phyloP scores from a whole-genome alignment of 2,888 invertebrate species.

The Antheraea yamamai region DNA sequence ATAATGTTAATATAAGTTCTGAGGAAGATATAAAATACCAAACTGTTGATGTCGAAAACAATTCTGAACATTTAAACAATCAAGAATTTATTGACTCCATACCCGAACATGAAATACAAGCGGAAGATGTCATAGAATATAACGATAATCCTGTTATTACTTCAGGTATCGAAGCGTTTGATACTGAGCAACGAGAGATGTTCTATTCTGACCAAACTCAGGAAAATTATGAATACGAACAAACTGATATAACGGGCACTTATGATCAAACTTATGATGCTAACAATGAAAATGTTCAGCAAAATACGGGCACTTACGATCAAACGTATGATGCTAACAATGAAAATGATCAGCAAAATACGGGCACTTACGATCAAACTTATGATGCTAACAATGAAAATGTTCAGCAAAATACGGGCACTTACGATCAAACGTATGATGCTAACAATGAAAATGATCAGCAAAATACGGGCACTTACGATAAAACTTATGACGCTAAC shows the following conservation, averaged over 20 bases:
- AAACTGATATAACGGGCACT: conserved; percentile 29
- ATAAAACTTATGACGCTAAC: conserved; percentile 36
- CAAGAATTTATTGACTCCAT: conserved; percentile 5
- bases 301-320: too few species aligned
- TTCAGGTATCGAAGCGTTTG: conserved; percentile 53
- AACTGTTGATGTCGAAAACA: conserved; percentile 23
- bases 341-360: too few species aligned
- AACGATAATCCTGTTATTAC: conserved; percentile 24
- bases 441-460: too few species aligned
- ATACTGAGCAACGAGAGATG: conserved; percentile 58
- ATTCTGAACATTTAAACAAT: neutral
- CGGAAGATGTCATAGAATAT: conserved; percentile 20
- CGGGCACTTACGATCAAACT: too few species aligned
- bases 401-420: too few species aligned
- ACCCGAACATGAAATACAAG: conserved; percentile 17
- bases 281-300: too few species aligned
- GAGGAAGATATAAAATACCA: conserved; percentile 30
- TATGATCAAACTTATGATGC: too few species aligned
- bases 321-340: too few species aligned
- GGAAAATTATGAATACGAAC: conserved; percentile 42
- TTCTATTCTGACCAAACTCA: conserved; percentile 55
- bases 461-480: conserved; percentile 25
- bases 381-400: too few species aligned
- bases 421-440: too few species aligned
- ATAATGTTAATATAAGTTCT: conserved; percentile 38